These are phyloP conservation scores for Gallinago solitaria DNA, from an alignment of 2,797 vertebrate genomes.

Conservation along the genomic window DNA sequence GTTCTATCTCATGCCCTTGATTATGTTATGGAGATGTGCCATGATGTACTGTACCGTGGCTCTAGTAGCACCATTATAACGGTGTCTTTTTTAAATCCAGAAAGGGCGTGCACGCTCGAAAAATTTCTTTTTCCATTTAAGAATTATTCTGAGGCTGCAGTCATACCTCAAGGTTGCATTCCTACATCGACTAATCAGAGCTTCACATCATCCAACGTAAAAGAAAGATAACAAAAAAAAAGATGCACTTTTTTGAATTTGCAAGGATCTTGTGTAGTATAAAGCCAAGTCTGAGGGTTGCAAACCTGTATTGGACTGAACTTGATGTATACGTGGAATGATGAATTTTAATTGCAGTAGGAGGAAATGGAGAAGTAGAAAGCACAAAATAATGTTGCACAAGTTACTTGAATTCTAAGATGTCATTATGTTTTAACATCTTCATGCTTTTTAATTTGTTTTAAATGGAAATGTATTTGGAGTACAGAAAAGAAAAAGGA, in stretches of 20 bases:
- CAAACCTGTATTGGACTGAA: conserved; percentile 29
- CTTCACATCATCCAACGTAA: conserved; percentile 19
- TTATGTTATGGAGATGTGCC: conserved; percentile 53
- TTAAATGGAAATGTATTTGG: conserved; percentile 28
- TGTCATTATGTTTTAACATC: conserved; percentile 58
- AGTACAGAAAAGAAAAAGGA: background rate
- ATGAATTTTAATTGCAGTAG: conserved; percentile 47
- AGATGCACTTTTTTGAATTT: conserved; percentile 35
- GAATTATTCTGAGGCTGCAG: conserved; percentile 58
- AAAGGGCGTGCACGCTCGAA: background rate
- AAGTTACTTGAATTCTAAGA: conserved; percentile 71
- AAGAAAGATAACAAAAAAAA: conserved; percentile 34
- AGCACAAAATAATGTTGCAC: conserved; percentile 75
- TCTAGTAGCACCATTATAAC: conserved; percentile 37
- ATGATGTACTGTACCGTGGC: conserved; percentile 69
- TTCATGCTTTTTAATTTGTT: conserved; percentile 61
- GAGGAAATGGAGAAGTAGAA: conserved; percentile 58
- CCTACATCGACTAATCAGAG: conserved; percentile 41
- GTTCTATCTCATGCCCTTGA: conserved; percentile 27
- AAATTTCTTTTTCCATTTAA: conserved; percentile 56
- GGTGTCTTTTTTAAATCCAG: conserved; percentile 61
- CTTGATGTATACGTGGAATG: conserved; percentile 33
- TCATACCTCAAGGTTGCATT: conserved; percentile 50
- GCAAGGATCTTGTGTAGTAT: conserved; percentile 4
- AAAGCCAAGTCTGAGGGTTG: conserved; percentile 19